These are phyloP conservation scores for Coilia nasus DNA, from an alignment of 2,797 vertebrate species.

Conservation along the genomic window DNA sequence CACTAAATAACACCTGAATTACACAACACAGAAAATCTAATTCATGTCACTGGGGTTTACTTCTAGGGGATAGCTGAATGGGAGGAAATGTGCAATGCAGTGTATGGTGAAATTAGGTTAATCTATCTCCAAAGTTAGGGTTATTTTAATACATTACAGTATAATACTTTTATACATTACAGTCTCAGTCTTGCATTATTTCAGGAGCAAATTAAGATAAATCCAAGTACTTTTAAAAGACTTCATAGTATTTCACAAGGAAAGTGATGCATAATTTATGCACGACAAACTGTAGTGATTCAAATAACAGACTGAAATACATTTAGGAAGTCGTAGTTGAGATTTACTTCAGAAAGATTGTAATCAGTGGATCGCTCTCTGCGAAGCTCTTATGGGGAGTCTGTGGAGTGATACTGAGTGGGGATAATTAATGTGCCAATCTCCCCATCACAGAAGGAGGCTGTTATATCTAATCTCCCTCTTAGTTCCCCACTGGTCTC, in stretches of 20 bases:
- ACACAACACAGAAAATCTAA: not conserved
- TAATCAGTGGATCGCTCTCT: slow-evolving; percentile 35
- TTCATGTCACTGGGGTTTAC: not conserved
- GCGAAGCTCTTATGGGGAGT: slow-evolving; percentile 36
- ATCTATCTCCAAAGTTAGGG: not conserved
- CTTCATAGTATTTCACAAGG: not conserved
- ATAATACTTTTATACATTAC: slow-evolving; percentile 9
- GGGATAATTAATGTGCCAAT: slow-evolving; percentile 59
- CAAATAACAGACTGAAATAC: slow-evolving; percentile 34
- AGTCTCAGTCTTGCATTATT: not conserved
- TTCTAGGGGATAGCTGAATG: not conserved
- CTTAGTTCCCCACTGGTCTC: slow-evolving; percentile 34
- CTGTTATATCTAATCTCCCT: slow-evolving; percentile 40
- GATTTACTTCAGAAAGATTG: slow-evolving; percentile 26
- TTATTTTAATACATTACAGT: not conserved
- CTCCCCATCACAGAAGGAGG: slow-evolving; percentile 36
- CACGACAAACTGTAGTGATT: not conserved
- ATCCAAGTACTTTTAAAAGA: not conserved
- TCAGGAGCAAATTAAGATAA: not conserved
- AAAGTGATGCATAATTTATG: slow-evolving; percentile 7
- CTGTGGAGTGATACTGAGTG: slow-evolving; percentile 41
- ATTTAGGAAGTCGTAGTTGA: slow-evolving; percentile 29
- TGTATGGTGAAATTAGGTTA: not conserved
- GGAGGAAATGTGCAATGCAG: not conserved
- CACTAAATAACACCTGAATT: not conserved